phyloP scores from a whole-genome alignment of 2,113 vertebrate genomes.

The Gopherus evgoodei region DNA sequence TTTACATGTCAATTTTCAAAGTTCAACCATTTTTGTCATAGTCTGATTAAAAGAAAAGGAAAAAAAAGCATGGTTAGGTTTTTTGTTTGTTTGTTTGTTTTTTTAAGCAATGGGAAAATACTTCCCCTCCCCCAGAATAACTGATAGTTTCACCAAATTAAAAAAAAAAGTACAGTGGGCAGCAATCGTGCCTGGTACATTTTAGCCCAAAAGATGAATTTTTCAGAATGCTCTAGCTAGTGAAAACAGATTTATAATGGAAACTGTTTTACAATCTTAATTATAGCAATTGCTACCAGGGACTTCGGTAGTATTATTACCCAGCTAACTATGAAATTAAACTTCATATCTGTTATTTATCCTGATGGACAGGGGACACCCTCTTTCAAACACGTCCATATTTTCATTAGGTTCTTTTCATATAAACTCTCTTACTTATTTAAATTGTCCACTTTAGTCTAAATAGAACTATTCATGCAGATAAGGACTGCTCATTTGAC shows the following conservation, averaged over 20 bases:
- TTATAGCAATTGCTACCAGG: conserved; percentile 39
- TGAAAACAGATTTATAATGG: not conserved
- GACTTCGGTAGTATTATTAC: not conserved
- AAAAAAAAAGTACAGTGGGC: not conserved
- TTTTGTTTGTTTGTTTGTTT: not conserved
- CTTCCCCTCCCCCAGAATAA: not conserved
- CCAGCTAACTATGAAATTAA: conserved; percentile 20
- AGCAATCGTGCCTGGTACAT: not conserved
- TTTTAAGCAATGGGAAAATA: not conserved
- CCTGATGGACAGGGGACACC: not conserved
- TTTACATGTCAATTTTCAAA: not conserved
- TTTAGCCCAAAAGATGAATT: conserved; percentile 13
- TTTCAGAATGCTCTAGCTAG: not conserved
- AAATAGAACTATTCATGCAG: conserved; percentile 31
- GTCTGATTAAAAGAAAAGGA: not conserved
- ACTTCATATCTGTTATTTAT: not conserved
- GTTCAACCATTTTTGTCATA: not conserved
- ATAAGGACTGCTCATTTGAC: conserved; percentile 9
- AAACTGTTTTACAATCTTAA: conserved; percentile 23
- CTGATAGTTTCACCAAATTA: not conserved
- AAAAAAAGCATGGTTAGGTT: not conserved
- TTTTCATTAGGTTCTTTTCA: conserved; percentile 1
- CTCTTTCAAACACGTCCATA: conserved; percentile 41
- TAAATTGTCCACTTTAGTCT: conserved; percentile 21
- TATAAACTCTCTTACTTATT: not conserved